Evolutionary conservation across 2,113 vertebrate genomes (phyloP).

Genomic region (Anolis sagrei): DNA sequence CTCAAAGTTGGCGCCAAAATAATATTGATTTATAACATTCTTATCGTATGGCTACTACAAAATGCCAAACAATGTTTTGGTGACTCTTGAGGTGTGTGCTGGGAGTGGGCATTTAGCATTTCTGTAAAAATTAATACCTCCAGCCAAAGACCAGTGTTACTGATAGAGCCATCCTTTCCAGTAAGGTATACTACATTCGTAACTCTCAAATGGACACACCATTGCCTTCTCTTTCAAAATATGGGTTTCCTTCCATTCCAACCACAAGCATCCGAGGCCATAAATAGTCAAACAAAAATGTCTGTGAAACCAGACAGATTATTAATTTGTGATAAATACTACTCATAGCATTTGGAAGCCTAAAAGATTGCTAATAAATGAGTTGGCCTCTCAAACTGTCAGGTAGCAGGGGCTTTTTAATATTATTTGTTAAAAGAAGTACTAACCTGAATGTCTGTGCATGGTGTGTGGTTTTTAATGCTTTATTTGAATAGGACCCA

Average conservation of each 20-base stretch:
- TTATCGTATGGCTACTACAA: no score
- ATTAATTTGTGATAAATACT: constrained; percentile 50
- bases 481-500: constrained; percentile 49
- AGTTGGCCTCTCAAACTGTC: not conserved
- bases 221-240: not conserved
- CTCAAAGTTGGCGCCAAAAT: no score
- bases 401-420: constrained; percentile 13
- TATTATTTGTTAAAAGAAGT: constrained; percentile 16
- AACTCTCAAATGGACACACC: not conserved
- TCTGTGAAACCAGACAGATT: constrained; percentile 41
- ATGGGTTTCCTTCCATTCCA: constrained; percentile 27
- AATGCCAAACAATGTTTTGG: no score
- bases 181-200: not conserved
- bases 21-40: no score
- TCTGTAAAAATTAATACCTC: constrained; percentile 9
- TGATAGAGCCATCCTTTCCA: not conserved
- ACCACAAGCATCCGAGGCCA: constrained; percentile 25
- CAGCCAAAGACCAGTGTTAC: not conserved
- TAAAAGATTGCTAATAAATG: constrained; percentile 34
- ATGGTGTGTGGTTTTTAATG: not conserved
- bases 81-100: not conserved
- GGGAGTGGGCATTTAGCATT: constrained; percentile 12
- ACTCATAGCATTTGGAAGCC: constrained; percentile 29
- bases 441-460: not conserved
- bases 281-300: constrained; percentile 1